Conservation (phyloP, 2,888 invertebrate species). For the Diogma glabrata region DNA sequence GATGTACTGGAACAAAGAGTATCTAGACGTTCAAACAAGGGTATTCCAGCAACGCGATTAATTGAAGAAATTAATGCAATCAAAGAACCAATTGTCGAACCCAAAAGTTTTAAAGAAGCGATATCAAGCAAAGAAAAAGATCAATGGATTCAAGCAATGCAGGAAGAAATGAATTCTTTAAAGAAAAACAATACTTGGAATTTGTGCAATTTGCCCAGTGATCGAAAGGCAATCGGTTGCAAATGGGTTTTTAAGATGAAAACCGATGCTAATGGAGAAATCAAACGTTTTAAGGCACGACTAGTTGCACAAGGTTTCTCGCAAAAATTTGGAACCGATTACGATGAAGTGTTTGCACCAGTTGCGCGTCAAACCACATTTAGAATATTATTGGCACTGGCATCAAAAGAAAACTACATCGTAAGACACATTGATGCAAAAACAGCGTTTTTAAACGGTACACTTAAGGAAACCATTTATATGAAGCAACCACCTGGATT, state of each 20-base stretch:
- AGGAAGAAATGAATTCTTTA: slow-evolving; percentile 20
- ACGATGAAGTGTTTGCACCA: slow-evolving; percentile 20
- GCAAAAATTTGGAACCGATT: slow-evolving; percentile 19
- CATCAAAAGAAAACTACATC: too few species aligned
- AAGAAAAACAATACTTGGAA: slow-evolving; percentile 19
- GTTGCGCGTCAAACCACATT: slow-evolving; percentile 16
- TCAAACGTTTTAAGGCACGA: too few species aligned
- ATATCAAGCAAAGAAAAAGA: not conserved
- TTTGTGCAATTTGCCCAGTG: slow-evolving; percentile 17
- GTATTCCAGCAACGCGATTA: not conserved
- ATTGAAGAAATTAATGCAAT: not conserved
- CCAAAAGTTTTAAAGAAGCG: not conserved
- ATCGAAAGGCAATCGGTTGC: slow-evolving; percentile 18
- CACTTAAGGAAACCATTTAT: slow-evolving; percentile 11
- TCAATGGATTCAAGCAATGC: slow-evolving; percentile 20
- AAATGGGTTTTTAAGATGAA: slow-evolving; percentile 22
- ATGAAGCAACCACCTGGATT: slow-evolving; percentile 13
- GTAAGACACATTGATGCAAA: slow-evolving; percentile 20
- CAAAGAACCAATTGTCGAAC: not conserved
- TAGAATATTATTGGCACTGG: slow-evolving; percentile 15
- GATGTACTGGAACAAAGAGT: too few species aligned
- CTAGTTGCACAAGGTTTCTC: slow-evolving; percentile 19
- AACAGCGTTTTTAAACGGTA: slow-evolving; percentile 23
- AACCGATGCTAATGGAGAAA: too few species aligned
- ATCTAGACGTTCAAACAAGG: not conserved